phyloP scores from a whole-genome alignment of 2,888 invertebrate species.

The Cyclophora albipunctata region DNA sequence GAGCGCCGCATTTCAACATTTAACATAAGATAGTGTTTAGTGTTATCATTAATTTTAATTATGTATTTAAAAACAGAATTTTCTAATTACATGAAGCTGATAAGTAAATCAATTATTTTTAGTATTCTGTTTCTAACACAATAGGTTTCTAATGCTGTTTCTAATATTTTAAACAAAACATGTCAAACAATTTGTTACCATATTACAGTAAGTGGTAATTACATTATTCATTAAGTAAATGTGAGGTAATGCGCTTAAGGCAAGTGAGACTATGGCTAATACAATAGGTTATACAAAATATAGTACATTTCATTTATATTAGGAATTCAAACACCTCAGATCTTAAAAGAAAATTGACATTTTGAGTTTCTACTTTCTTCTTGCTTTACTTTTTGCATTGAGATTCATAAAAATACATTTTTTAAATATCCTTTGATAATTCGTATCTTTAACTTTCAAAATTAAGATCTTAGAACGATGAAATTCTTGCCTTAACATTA shows the following conservation, averaged over 20 bases:
- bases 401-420: neutral
- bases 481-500: no score
- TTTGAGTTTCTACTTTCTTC: neutral
- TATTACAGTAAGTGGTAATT: neutral
- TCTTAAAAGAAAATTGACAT: neutral
- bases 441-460: neutral
- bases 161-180: no score
- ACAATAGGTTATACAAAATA: constrained; percentile 33
- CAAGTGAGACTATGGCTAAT: constrained; percentile 31
- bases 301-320: constrained; percentile 11
- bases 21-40: no score
- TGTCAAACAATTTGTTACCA: no score
- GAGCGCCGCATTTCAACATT: no score
- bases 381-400: neutral
- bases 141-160: no score
- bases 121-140: no score
- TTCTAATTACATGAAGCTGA: no score
- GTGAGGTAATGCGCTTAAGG: constrained; percentile 48
- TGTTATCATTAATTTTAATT: no score
- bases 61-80: no score
- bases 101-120: no score
- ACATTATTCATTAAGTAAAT: constrained; percentile 10
- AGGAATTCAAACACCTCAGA: neutral
- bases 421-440: neutral
- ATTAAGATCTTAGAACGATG: neutral